A percentile compares a stretch with the other conserved stretches of the same genome.
phyloP scores from a whole-genome alignment of 1,140 invertebrate genomes.

The Bradysia coprophila region DNA sequence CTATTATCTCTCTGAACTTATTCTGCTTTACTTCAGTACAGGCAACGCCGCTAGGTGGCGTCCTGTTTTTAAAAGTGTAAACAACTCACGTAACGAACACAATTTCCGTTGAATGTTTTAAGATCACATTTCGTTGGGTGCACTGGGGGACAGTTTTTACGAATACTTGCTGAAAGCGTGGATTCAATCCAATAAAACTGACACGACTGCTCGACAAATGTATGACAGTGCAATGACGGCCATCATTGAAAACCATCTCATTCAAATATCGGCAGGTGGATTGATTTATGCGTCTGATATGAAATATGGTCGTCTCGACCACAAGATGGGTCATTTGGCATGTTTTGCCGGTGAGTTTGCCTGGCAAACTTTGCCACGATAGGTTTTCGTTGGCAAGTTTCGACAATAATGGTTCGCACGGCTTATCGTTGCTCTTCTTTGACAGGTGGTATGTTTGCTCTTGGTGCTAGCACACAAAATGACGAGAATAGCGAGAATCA shows the following conservation, averaged over 20 bases:
- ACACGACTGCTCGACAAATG: constrained; percentile 74
- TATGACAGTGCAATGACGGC: constrained; percentile 82
- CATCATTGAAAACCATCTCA: constrained; percentile 54
- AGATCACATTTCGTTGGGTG: constrained; percentile 95
- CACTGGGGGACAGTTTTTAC: constrained; percentile 95
- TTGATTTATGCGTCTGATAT: constrained; percentile 86
- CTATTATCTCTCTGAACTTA: too few relatives aligned
- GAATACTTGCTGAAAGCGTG: constrained; percentile 96
- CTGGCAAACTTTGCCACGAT: too few relatives aligned
- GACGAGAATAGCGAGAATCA: constrained; percentile 57
- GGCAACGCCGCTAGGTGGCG: too few relatives aligned
- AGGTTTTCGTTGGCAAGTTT: too few relatives aligned
- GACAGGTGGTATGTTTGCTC: constrained; percentile 83
- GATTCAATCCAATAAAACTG: constrained; percentile 67
- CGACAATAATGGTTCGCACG: too few relatives aligned
- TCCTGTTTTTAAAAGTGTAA: too few relatives aligned
- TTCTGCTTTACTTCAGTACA: too few relatives aligned
- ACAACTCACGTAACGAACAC: too few relatives aligned
- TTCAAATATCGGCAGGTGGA: constrained; percentile 62
- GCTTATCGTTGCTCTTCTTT: too few relatives aligned
- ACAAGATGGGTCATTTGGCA: constrained; percentile 97
- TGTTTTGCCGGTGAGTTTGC: constrained; percentile 89
- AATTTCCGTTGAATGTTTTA: too few relatives aligned
- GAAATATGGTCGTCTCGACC: constrained; percentile 80
- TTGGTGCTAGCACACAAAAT: constrained; percentile 64